Base-by-base conservation (phyloP, 2,888 invertebrate genomes). In the Teleiodes luculella region DNA sequence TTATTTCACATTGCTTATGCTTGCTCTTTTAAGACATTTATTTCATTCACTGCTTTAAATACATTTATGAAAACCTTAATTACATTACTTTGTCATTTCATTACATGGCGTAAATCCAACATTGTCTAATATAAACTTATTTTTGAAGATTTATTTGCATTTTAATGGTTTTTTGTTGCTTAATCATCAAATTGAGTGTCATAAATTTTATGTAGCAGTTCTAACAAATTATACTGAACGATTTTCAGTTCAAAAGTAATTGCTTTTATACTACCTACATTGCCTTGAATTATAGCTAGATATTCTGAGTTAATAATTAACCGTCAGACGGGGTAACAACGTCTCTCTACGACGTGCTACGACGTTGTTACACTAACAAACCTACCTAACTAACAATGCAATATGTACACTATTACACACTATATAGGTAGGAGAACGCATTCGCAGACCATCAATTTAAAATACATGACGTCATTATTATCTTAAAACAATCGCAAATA, bases 251-350 rank as follows among this genome's bases (percentile, higher is more conserved):
- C 13, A 30, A 24, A 8, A 28, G 14, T 16, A n/a, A n/a, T 18
- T 24, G 24, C 8, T 28, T 30, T 30, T 10, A 14, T 45, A 6
- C 3, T 31, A 31, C 31, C 14, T 45, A 24, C 13, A 35, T 33
- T 52, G 37, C 18, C 18, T 18, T 16, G 10, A 36, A 49, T 53
- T 54, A 55, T 43, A 57, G 58, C 43, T 57, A 53, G 58, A 57
- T 63, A 28, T 33, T 49, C 43, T 65, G 60, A 66, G 64, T 72
- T 67, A 69, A 71, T 72, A 68, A 74, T 73, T 69, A 70, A 65
- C 64, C 61, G 63, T 60, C 56, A 62, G 62, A 63, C 66, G 68
- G 64, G 65, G 63, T 4, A 64, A 57, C 53, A 55, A 59, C 54
- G 53, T 61, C 60, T 56, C 53, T 52, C 36, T 45, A 30, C 52